Percentiles rank a stretch among this genome's conserved stretches.
These are phyloP conservation scores for Scytalopus superciliaris DNA, from an alignment of 2,113 vertebrate genomes.

Conservation along the genomic window DNA sequence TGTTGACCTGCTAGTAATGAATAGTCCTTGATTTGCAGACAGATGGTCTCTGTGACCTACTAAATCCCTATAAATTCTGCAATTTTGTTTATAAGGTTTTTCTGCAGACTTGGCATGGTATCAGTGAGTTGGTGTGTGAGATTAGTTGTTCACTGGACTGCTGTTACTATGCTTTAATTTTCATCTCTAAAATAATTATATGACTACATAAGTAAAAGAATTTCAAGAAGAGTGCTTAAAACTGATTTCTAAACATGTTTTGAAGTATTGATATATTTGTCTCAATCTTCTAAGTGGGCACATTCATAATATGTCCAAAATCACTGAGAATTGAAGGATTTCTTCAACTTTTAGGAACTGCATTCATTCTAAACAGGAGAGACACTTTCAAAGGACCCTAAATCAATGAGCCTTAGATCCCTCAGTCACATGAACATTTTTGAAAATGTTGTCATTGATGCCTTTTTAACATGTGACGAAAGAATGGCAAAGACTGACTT, in stretches of 20 bases:
- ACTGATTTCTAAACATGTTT: neutral
- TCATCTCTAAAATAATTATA: neutral
- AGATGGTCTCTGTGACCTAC: neutral
- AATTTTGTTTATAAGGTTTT: neutral
- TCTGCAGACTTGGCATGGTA: neutral
- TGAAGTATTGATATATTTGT: neutral
- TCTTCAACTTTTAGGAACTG: neutral
- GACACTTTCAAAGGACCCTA: neutral
- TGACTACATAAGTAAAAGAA: neutral
- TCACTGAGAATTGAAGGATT: neutral
- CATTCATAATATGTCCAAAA: neutral
- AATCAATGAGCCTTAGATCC: neutral
- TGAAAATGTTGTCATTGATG: neutral
- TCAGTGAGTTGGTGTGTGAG: neutral
- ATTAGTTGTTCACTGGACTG: neutral
- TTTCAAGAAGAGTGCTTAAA: neutral
- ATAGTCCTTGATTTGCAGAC: neutral
- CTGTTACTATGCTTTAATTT: neutral
- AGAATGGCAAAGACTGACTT: neutral
- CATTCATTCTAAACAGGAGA: neutral
- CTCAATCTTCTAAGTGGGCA: neutral
- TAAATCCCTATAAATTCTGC: neutral
- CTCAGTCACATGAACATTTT: neutral
- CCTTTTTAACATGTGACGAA: neutral
- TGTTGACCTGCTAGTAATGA: neutral